phyloP scores from a whole-genome alignment of 2,888 invertebrate genomes.

The Hyles lineata region DNA sequence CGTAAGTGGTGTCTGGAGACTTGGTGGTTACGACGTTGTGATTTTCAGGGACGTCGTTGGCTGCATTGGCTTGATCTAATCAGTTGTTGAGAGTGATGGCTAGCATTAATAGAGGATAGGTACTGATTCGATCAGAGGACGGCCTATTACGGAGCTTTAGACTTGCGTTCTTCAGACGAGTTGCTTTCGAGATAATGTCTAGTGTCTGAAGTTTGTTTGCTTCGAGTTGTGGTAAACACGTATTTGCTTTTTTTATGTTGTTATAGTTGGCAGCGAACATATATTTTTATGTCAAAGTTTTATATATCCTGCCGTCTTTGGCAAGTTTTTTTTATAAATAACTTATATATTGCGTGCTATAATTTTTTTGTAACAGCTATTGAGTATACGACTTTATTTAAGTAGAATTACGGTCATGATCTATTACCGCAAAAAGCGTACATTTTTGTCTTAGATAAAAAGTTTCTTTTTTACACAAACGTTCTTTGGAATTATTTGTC shows the following conservation, averaged over 20 bases:
- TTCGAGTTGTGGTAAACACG: conserved; percentile 12
- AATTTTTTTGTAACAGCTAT: too few relatives aligned
- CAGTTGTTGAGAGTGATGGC: conserved; percentile 68
- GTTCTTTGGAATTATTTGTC: too few relatives aligned
- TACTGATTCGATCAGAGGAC: conserved; percentile 67
- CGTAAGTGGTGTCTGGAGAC: conserved; percentile 43
- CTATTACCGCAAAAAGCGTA: too few relatives aligned
- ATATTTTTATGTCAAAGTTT: conserved; percentile 5
- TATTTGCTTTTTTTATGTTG: conserved; percentile 19
- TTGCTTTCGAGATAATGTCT: conserved; percentile 31
- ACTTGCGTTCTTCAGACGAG: conserved; percentile 35
- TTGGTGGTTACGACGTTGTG: conserved; percentile 47
- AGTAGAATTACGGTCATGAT: too few relatives aligned
- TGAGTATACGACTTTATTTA: too few relatives aligned
- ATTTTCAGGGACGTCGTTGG: conserved; percentile 38
- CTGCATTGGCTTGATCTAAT: conserved; percentile 66
- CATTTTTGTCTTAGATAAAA: too few relatives aligned
- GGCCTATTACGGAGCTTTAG: conserved; percentile 47
- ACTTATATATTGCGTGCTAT: too few relatives aligned
- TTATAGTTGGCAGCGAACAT: not conserved
- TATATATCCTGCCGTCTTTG: not conserved
- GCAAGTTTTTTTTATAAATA: too few relatives aligned
- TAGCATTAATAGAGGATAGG: conserved; percentile 65
- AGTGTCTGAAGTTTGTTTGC: conserved; percentile 19
- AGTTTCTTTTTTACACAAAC: too few relatives aligned